Percentiles rank a stretch among this genome's conserved stretches.
Conservation (phyloP, 2,797 vertebrate species). For the Phrynocephalus forsythii region DNA sequence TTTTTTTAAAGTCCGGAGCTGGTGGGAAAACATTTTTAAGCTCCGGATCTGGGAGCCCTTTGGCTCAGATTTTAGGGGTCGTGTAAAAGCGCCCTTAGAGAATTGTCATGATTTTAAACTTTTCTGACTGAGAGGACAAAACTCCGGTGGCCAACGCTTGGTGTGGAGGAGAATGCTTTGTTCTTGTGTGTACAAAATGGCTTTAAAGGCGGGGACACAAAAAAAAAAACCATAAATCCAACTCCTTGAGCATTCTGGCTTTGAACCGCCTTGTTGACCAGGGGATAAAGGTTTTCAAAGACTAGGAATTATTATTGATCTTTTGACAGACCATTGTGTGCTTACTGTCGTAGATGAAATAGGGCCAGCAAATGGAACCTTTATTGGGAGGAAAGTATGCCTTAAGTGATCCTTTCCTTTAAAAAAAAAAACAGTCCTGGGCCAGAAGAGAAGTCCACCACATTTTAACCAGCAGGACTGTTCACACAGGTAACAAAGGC, state of each 20-base stretch:
- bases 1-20: too few species aligned
- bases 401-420: slow-evolving; percentile 28
- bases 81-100: too few species aligned
- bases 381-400: slow-evolving; percentile 31
- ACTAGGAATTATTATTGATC: slow-evolving; percentile 60
- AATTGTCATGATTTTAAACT: too few species aligned
- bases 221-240: not conserved
- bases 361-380: slow-evolving; percentile 50
- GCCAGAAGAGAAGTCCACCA: slow-evolving; percentile 44
- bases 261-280: slow-evolving; percentile 43
- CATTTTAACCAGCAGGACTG: not conserved
- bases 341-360: slow-evolving; percentile 50
- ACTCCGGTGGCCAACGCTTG: too few species aligned
- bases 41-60: too few species aligned
- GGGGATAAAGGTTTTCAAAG: slow-evolving; percentile 51
- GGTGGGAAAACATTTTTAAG: too few species aligned
- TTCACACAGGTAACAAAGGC: not conserved
- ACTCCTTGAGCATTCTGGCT: not conserved
- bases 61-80: too few species aligned
- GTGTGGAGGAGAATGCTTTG: too few species aligned
- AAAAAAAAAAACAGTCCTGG: not conserved
- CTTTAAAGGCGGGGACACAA: too few species aligned
- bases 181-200: too few species aligned
- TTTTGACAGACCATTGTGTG: slow-evolving; percentile 49
- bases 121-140: too few species aligned